Evolutionary conservation across 2,113 vertebrate genomes (phyloP), one percentile per base, ranked within the genome.

Genomic region (Maccullochella peelii): DNA sequence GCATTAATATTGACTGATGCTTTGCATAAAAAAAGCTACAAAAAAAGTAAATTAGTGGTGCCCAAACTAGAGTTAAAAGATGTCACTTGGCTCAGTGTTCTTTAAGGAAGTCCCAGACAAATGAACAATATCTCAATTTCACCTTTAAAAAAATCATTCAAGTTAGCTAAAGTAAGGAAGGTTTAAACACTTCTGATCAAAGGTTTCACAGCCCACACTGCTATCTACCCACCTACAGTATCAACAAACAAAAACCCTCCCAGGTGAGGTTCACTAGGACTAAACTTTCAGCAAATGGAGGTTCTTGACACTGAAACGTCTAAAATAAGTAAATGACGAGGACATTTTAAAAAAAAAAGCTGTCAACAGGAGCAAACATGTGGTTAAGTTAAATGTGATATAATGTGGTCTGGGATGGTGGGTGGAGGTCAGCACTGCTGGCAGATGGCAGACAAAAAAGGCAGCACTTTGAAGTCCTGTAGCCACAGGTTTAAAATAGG

Each of bases 371-470:
- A 10, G 4, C 49, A 75, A 77, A 82, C 77, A 54, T 77, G 67
- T 66, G 75, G 23, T 69, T 40, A 42, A 42, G 33, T 47, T 66
- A 33, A 25, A 77, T 70, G 71, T 78, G 80, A 74, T 52, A 21
- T 52, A 33, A 33, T 33, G 33, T 33, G 14, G 11, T 21, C 2
- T 25, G 23, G 77, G 85, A 50, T 88, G 52, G 27, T 5, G 10
- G 38, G 27, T 6, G 7, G 33, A 44, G 66, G 59, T 61, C 73
- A 47, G 47, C 50, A 70, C 44, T 76, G 63, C n/a, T 71, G 81
- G 89, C 94, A 95, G 93, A 93, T 93, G 94, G 91, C 63, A 77
- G 79, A 86, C 83, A 2, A 4, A 27, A 85, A 82, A 49, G 72
- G 68, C 71, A 77, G 42, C 49, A 83, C 88, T 89, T 74, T 88